Base-by-base conservation (phyloP, 2,797 vertebrate species). In the Gorsachius magnificus region DNA sequence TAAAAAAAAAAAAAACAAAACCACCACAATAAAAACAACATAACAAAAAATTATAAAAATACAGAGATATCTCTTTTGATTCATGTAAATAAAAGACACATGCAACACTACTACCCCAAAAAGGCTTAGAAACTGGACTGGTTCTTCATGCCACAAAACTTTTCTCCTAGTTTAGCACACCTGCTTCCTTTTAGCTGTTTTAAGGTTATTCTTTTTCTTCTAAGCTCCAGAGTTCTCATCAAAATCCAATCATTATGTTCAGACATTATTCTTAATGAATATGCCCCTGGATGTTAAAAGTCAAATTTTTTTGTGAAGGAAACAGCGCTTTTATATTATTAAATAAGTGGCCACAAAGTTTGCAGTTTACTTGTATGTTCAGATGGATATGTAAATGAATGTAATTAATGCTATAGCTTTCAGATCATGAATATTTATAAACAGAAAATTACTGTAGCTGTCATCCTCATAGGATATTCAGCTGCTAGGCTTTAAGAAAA, bases 371-470 rank as follows among this genome's bases (percentile, higher is more conserved):
- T 98, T 97, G 83, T 96, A 91, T 96, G 96, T 90, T 98, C 97
- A 96, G 95, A 92, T 94, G 93, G 93, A 86, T 97, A 98, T 98
- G 97, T 93, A 98, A 98, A 98, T 98, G 96, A 97, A 96, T 89
- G 54, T 97, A 97, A 98, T 98, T 98, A 98, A 98, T 97, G 95
- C 96, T 98, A 98, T 97, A 96, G 96, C 96, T 98, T 98, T 98
- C 97, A 97, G 84, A 90, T 96, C 91, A 98, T 98, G 97, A 98
- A 98, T 98, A 98, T 98, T 98, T 97, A 98, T 98, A 96, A 97
- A 92, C 54, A 96, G 90, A 98, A 97, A 97, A 97, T 95, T 97
- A 96, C 97, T 96, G 94, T 96, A 93, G 91, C 97, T 98, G 93
- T 97, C 97, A 97, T 97, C 75, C 87, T 89, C 94, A 84, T 93